phyloP scores from a whole-genome alignment of 2,888 invertebrate genomes.

The Cosmopolites sordidus region DNA sequence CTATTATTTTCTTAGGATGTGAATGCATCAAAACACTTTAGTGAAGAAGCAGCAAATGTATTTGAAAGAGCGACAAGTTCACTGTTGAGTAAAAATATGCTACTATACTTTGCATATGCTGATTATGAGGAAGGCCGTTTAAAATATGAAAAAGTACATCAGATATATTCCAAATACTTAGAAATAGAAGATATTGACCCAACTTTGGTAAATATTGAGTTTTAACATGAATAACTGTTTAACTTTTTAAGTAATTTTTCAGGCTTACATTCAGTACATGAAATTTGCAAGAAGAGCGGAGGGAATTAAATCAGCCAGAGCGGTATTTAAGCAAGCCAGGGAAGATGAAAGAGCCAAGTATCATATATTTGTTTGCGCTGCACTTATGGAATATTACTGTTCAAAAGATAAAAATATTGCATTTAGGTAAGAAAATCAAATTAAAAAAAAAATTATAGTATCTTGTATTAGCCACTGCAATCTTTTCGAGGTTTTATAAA shows the following conservation, averaged over 20 bases:
- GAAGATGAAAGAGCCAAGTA: slow-evolving; percentile 83
- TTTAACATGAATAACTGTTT: slow-evolving; percentile 4
- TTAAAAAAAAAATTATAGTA: background rate
- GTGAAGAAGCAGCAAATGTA: slow-evolving; percentile 91
- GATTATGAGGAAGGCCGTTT: slow-evolving; percentile 97
- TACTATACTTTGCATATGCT: slow-evolving; percentile 96
- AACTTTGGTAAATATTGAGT: slow-evolving; percentile 66
- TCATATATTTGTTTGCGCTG: slow-evolving; percentile 95
- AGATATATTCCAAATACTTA: slow-evolving; percentile 89
- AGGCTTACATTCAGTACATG: slow-evolving; percentile 98
- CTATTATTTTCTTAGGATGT: slow-evolving; percentile 65
- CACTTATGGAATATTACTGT: slow-evolving; percentile 98
- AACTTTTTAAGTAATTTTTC: slow-evolving; percentile 26
- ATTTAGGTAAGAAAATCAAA: slow-evolving; percentile 54
- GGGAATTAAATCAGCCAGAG: slow-evolving; percentile 93
- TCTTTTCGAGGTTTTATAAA: too few relatives aligned
- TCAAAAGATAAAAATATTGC: slow-evolving; percentile 97
- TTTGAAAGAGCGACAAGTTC: slow-evolving; percentile 91
- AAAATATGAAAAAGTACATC: slow-evolving; percentile 94
- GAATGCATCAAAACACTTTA: slow-evolving; percentile 86
- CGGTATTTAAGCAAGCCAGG: slow-evolving; percentile 90
- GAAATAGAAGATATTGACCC: slow-evolving; percentile 91
- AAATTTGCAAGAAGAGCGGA: slow-evolving; percentile 96
- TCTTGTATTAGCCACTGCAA: too few relatives aligned
- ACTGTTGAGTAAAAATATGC: slow-evolving; percentile 83